Evolutionary conservation across 1,140 invertebrate genomes (phyloP).

Genomic region (Oryctes rhinoceros): DNA sequence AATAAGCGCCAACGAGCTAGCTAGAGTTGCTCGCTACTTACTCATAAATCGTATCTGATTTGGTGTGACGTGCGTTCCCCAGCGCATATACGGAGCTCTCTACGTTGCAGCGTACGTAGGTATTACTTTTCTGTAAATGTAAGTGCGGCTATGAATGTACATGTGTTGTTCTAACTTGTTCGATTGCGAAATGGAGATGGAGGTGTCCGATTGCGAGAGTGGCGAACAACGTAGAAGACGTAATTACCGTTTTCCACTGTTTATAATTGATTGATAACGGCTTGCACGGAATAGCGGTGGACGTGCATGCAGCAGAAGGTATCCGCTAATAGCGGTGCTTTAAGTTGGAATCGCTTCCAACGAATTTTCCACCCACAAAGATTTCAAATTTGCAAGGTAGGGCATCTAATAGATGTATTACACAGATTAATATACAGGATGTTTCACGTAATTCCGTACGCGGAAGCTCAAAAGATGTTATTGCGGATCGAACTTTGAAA

Average conservation of each 20-base stretch:
- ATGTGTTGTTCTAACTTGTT: background rate
- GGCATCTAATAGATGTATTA: too few relatives aligned
- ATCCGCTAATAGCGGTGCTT: too few relatives aligned
- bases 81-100: background rate
- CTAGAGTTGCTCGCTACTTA: background rate
- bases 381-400: too few relatives aligned
- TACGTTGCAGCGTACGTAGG: background rate
- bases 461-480: too few relatives aligned
- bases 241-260: conserved; percentile 3
- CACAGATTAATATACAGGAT: too few relatives aligned
- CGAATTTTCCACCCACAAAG: too few relatives aligned
- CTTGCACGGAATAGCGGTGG: background rate
- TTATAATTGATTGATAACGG: background rate
- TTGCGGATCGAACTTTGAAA: too few relatives aligned
- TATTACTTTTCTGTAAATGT: background rate
- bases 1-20: background rate
- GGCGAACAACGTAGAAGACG: background rate
- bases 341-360: too few relatives aligned
- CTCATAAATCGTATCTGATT: conserved; percentile 4
- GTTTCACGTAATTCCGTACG: too few relatives aligned
- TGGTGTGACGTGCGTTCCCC: background rate
- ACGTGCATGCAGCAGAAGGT: too few relatives aligned
- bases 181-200: conserved; percentile 12
- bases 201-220: background rate
- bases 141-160: background rate